These are phyloP conservation scores for Drosophila yooni DNA, from an alignment of 2,888 invertebrate genomes.

Conservation along the genomic window DNA sequence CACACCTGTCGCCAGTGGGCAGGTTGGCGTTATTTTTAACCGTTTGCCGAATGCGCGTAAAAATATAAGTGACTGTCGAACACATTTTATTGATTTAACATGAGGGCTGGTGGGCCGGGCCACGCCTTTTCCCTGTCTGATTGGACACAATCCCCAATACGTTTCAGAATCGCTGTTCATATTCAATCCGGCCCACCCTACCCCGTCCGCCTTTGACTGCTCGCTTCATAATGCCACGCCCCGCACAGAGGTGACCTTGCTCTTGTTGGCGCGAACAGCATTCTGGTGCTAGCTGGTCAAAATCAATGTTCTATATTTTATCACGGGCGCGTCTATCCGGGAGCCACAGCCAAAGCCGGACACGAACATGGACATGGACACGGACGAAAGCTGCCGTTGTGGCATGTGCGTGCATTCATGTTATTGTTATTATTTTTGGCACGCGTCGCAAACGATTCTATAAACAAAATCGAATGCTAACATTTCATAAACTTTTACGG, in stretches of 20 bases:
- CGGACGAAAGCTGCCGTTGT: neutral
- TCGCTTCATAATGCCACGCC: conserved; percentile 1
- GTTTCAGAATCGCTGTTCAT: conserved; percentile 11
- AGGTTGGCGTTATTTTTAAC: conserved; percentile 60
- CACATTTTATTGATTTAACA: conserved; percentile 70
- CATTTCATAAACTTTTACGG: conserved; percentile 66
- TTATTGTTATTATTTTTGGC: conserved; percentile 78
- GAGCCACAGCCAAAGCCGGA: conserved; percentile 16
- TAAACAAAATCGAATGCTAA: conserved; percentile 66
- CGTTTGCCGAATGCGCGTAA: conserved; percentile 59
- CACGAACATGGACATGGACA: neutral
- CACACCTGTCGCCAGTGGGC: conserved; percentile 45
- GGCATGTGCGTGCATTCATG: conserved; percentile 48
- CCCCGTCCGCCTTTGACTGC: neutral
- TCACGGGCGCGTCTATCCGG: conserved; percentile 41
- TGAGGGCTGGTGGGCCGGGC: conserved; percentile 27
- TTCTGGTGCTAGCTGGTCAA: conserved; percentile 43
- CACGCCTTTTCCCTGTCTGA: conserved; percentile 57
- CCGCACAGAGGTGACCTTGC: conserved; percentile 34
- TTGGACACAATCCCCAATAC: conserved; percentile 38
- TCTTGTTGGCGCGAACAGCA: conserved; percentile 24
- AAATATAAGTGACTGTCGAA: conserved; percentile 63
- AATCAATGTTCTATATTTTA: conserved; percentile 77
- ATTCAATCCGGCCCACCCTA: neutral
- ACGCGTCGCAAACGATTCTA: conserved; percentile 72